phyloP scores from a whole-genome alignment of 2,113 vertebrate species.

The Todiramphus saurophagus region DNA sequence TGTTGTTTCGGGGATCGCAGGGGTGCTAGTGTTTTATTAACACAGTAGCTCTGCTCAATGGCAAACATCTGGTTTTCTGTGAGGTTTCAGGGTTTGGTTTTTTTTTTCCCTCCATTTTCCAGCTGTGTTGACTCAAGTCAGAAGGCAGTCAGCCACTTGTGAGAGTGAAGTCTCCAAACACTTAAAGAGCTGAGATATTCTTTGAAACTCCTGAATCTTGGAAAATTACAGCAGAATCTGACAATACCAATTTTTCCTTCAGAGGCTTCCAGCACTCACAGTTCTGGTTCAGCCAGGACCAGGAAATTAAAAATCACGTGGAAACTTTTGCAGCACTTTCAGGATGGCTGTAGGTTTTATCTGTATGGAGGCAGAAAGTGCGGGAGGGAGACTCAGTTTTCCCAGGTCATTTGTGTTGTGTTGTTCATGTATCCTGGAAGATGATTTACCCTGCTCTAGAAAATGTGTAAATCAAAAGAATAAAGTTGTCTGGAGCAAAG shows the following conservation, averaged over 20 bases:
- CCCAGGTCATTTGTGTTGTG: not conserved
- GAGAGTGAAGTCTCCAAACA: constrained; percentile 31
- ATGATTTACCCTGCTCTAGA: not conserved
- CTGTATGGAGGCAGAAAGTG: not conserved
- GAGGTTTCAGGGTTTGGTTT: not conserved
- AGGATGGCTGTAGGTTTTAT: not conserved
- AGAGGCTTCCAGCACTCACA: constrained; percentile 1
- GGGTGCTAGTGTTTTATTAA: constrained; percentile 41
- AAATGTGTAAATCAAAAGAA: not conserved
- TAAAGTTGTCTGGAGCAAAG: not conserved
- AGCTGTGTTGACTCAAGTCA: constrained; percentile 61
- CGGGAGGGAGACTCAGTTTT: not conserved
- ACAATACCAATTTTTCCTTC: constrained; percentile 51
- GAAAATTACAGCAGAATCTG: constrained; percentile 58
- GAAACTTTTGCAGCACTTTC: not conserved
- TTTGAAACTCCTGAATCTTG: constrained; percentile 43
- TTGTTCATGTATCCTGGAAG: not conserved
- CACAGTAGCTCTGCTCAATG: constrained; percentile 47
- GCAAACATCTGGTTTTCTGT: constrained; percentile 53
- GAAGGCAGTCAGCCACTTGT: constrained; percentile 28
- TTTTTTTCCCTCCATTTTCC: constrained; percentile 29
- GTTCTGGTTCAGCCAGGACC: constrained; percentile 15
- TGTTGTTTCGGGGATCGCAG: not conserved
- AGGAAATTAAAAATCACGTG: constrained; percentile 59
- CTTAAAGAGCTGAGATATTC: constrained; percentile 35